A percentile compares a stretch with the other conserved stretches of the same genome.
Conservation (phyloP, 2,113 vertebrate species). For the Trichomycterus rosablanca region DNA sequence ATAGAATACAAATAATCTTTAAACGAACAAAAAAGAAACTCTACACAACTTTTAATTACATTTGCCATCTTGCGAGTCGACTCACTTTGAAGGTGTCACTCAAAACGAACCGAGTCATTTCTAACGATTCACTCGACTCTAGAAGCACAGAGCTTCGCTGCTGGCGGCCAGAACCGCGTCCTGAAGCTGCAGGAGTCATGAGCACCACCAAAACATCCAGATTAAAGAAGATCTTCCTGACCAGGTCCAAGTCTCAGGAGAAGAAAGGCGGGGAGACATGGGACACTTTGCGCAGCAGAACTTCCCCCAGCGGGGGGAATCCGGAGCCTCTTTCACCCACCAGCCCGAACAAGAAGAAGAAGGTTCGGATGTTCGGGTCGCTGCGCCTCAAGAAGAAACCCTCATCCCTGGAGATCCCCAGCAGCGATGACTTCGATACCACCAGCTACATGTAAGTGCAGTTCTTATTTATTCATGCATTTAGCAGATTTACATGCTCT, state of each 20-base stretch:
- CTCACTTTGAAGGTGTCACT: neutral
- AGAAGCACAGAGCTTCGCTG: too few species aligned
- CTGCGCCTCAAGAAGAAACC: constrained; percentile 30
- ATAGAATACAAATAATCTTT: too few species aligned
- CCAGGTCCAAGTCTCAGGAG: constrained; percentile 24
- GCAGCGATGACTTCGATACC: neutral
- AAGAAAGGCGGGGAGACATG: constrained; percentile 15
- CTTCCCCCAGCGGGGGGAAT: neutral
- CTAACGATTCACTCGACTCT: neutral
- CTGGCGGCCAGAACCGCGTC: neutral
- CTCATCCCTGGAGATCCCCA: accelerated
- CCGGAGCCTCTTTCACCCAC: neutral
- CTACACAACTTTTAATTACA: too few species aligned
- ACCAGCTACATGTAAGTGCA: constrained; percentile 14
- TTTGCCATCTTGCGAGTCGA: too few species aligned
- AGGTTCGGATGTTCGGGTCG: constrained; percentile 23
- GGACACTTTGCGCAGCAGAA: neutral
- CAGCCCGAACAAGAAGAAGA: constrained; percentile 28
- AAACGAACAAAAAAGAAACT: too few species aligned
- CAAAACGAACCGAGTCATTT: neutral
- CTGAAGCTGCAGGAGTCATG: constrained; percentile 1
- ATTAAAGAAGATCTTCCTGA: constrained; percentile 27
- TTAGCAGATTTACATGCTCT: too few species aligned
- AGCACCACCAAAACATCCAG: constrained; percentile 20
- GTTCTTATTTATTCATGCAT: too few species aligned